phyloP scores from a whole-genome alignment of 2,113 vertebrate species.

The Acanthisitta chloris region DNA sequence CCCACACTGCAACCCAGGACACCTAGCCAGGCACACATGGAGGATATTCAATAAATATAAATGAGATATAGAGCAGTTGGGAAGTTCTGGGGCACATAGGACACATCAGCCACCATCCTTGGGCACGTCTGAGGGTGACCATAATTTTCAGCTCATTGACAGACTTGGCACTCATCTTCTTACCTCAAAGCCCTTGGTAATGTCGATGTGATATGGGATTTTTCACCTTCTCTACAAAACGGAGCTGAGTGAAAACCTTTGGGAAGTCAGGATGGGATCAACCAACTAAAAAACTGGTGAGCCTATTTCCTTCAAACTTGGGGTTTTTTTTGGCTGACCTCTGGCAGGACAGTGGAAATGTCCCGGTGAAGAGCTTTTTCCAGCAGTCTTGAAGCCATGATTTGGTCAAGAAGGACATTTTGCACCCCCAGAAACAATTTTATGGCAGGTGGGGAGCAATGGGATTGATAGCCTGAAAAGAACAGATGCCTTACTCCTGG shows the following conservation, averaged over 20 bases:
- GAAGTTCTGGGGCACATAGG: fast-evolving
- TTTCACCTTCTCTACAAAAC: neutral
- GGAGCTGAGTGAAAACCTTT: neutral
- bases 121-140: too few relatives aligned
- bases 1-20: too few relatives aligned
- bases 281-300: neutral
- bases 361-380: neutral
- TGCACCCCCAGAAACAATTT: fast-evolving
- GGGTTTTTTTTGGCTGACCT: neutral
- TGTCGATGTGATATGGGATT: neutral
- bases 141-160: neutral
- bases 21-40: fast-evolving
- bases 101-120: neutral
- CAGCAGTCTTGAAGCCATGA: neutral
- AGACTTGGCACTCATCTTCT: neutral
- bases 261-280: neutral
- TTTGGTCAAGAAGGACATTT: neutral
- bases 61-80: neutral
- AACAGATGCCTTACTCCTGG: neutral
- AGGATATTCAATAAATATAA: neutral
- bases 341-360: neutral
- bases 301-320: neutral
- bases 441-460: neutral
- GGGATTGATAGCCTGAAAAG: neutral
- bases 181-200: neutral